Evolutionary conservation across 1,140 invertebrate genomes (phyloP), one percentile per base, ranked within the genome.

Genomic region (Leptinotarsa defecta): DNA sequence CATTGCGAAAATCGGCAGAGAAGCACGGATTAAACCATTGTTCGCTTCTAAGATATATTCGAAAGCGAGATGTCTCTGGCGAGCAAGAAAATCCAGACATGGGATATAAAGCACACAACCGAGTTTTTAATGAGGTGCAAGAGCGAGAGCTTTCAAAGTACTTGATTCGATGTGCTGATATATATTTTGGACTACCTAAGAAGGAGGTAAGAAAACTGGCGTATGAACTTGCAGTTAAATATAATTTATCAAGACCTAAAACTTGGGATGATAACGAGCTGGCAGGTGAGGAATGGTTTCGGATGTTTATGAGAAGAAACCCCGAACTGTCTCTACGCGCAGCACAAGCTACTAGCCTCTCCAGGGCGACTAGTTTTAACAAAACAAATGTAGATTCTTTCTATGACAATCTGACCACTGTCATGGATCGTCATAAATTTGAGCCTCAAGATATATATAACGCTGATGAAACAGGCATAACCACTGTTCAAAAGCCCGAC

Each of bases 301-400:
- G 72, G 8, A 69, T 71, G 13, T 88, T 88, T 79, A 84, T 88
- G 80, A 84, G 84, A 76, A 79, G 87, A 78, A 85, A 89, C 74
- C 82, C 82, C n/a, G 73, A 77, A 73, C 76, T 89, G 17, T 87
- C 86, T 27, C 68, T 88, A 49, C 77, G 85, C 34, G 82, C 69
- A 68, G 85, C 86, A 67, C 83, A 88, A 77, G 83, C 84, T 52
- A 52, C 49, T 15, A 52, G 49, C 49, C 49, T 52, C 13, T 52
- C 49, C 75, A 87, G 86, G n/a, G 87, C 49, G n/a, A 52, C 49
- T n/a, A 86, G 84, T 73, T 88, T 88, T 76, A 89, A 89, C 80
- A 81, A 77, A 78, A 80, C 19, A 11, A 88, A 87, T 71, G 86
- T 87, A 1, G 69, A 77, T 43, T 48, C 22, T 64, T 85, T 85